Evolutionary conservation across 2,797 vertebrate species (phyloP).

Genomic region (Falco columbarius): DNA sequence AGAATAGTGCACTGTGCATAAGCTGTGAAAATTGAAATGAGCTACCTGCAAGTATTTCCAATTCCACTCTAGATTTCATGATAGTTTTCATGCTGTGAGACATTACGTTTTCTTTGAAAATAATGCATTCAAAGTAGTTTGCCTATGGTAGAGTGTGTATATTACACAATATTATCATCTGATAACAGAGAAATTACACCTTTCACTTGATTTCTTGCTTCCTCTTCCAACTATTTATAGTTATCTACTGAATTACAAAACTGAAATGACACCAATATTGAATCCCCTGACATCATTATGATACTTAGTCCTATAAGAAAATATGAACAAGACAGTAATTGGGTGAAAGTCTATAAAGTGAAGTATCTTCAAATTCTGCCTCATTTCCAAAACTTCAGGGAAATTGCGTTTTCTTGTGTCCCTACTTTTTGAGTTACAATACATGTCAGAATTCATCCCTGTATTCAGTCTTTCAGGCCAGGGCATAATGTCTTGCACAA

Average conservation of each 20-base stretch:
- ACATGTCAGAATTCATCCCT: neutral
- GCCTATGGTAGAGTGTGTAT: neutral
- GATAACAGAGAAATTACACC: neutral
- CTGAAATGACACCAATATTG: neutral
- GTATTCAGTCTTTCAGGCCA: neutral
- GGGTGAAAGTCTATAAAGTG: neutral
- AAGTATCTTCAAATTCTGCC: neutral
- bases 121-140: neutral
- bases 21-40: neutral
- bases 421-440: neutral
- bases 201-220: neutral
- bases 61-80: neutral
- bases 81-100: neutral
- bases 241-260: neutral
- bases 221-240: neutral
- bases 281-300: neutral
- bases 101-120: neutral
- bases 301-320: neutral
- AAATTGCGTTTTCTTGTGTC: rapidly evolving
- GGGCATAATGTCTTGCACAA: neutral
- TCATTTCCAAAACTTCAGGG: neutral
- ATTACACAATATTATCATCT: neutral
- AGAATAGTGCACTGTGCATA: neutral
- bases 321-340: neutral
- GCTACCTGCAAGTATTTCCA: neutral